Evolutionary conservation across 2,888 invertebrate genomes (phyloP), one percentile per base, ranked within the genome.

Genomic region (Spialia ferax): DNA sequence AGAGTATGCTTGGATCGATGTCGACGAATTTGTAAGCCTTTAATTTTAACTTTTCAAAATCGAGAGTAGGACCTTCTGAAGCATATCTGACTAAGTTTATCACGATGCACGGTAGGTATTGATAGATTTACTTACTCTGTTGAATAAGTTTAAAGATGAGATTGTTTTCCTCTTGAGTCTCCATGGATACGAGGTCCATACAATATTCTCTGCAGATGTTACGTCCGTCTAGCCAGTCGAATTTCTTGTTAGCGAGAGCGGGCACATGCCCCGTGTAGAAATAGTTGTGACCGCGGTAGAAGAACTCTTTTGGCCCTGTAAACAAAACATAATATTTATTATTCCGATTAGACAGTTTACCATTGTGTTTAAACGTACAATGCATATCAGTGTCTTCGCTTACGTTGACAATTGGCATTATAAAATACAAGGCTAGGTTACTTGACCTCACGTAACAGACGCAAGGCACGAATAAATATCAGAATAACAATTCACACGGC

Each of bases 181-280:
- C 98, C 87, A 98, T 94, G 20, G 97, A 97, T 57, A 98, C 96
- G 77, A 98, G 95, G 89, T 98, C 98, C 98, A 98, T 98, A 90
- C 98, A 98, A 90, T 98, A 98, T 87, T 98, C 97, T 74, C 98
- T 95, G 94, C 98, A 98, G 80, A 97, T 95, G 89, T 98, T 98
- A 79, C 98, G 96, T 26, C 97, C 98, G 79, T 98, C 98, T 76
- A 98, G 88, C 98, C 98, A 98, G 89, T 98, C 98, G 60, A 97
- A 95, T 91, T 97, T 97, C 86, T 96, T 96, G 84, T 96, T 97
- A 69, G 97, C 96, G 72, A 97, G 95, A 73, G 95, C 95, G 63
- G 96, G 97, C 66, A 97, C 96, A 84, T 97, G 97, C 20, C 96
- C 96, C 78, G 95, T 97, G 95, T 95, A 97, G 95, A 98, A 98